Conservation (phyloP, 2,888 invertebrate genomes). For the Zonitis immaculata region DNA sequence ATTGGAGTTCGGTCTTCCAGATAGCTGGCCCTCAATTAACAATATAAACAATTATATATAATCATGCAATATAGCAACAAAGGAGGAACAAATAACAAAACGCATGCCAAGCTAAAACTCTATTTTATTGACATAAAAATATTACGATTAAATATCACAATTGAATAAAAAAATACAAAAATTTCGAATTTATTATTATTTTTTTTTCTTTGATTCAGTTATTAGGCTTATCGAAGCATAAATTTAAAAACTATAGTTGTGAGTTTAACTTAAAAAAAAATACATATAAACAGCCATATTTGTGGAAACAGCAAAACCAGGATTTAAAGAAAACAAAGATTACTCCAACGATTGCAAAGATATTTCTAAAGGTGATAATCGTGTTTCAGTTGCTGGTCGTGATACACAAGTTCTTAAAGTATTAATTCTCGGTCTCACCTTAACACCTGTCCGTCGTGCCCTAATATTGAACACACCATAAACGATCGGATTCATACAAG, state of each 20-base stretch:
- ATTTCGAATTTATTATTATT: too few species aligned
- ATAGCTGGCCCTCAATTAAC: too few species aligned
- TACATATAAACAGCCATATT: not conserved
- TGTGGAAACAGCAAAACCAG: not conserved
- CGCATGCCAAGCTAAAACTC: not conserved
- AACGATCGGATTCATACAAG: conserved; percentile 94
- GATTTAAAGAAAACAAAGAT: not conserved
- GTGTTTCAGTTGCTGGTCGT: conserved; percentile 42
- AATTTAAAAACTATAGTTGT: not conserved
- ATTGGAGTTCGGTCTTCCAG: too few species aligned
- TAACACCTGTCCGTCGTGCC: conserved; percentile 45
- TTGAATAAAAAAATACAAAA: not conserved
- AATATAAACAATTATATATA: too few species aligned
- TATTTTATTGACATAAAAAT: not conserved
- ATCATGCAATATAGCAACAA: too few species aligned
- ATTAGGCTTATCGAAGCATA: not conserved
- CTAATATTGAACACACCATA: conserved; percentile 85
- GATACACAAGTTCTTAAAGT: conserved; percentile 26
- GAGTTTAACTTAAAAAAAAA: not conserved
- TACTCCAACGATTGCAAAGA: conserved; percentile 39
- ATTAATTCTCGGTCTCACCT: conserved; percentile 46
- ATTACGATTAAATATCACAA: not conserved
- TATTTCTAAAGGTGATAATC: conserved; percentile 38
- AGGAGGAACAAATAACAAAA: not conserved
- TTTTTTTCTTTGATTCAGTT: too few species aligned